Base-by-base conservation (phyloP, 2,888 invertebrate genomes). In the Mesorhabditis belari region DNA sequence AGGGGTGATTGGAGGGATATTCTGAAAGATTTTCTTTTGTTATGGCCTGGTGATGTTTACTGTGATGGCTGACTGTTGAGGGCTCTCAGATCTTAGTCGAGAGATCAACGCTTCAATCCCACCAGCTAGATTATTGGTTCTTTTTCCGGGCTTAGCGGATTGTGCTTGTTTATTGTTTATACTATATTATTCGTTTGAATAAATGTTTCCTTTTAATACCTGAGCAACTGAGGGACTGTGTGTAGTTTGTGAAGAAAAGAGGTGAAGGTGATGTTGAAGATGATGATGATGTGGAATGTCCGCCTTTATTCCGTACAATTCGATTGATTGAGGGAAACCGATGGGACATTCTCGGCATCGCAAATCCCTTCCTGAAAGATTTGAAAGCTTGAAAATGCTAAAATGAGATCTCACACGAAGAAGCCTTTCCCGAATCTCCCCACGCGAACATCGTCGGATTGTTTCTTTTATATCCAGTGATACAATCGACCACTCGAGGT, bases 381-480 rank as follows among this genome's bases (percentile, higher is more conserved):
- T 17, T 29, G n/a, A 29, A 23, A 5, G n/a, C 1, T 17, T n/a
- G 19, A 54, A 27, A 21, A 44, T n/a, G 49, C 49, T 3, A 35
- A 5, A 4, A 3, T 24, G 17, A 24, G n/a, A n/a, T 21, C 44
- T 19, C 51, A 66, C 69, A 57, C 67, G 64, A 5, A 96, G 87
- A 81, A 96, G 87, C 85, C 94, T 87, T 84, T 96, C 95, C 63
- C 96, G 86, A 81, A 98, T 98, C 85, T 98, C 96, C n/a, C 96
- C 96, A 98, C 29, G 98, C 98, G 84, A 98, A 98, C 95, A 98
- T 98, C 62, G 96, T 96, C 5, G 98, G 96, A 85, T 98, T 96
- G 12, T 64, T 67, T 25, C 71, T 51, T 61, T 98, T 98, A 87
- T 98, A 98, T 75, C 91, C 91, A 9, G 94, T 93, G 76, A 98